Percentiles rank a stretch among this genome's conserved stretches.
Evolutionary conservation across 2,888 invertebrate genomes (phyloP).

Genomic region (Drosophila pseudotalamancana): DNA sequence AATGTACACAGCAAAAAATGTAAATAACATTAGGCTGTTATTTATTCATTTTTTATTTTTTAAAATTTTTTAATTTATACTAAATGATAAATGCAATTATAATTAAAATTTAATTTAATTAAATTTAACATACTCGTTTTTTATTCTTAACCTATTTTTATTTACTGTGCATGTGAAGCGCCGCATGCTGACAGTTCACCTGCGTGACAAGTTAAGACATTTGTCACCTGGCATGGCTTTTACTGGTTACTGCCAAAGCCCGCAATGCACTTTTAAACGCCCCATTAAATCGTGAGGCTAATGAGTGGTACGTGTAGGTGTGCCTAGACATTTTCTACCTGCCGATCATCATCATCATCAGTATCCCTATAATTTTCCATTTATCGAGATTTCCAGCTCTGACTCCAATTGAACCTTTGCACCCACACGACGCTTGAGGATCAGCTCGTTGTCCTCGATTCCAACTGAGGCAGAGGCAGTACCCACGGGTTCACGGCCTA

Average conservation of each 20-base stretch:
- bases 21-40: no score
- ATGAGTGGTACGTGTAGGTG: conserved; percentile 48
- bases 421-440: conserved; percentile 64
- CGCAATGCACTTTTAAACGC: conserved; percentile 31
- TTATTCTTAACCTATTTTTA: not conserved
- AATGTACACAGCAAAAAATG: conserved; percentile 1
- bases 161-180: conserved; percentile 18
- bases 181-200: conserved; percentile 44
- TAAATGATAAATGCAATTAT: no score
- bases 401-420: conserved; percentile 66
- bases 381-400: conserved; percentile 43
- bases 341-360: conserved; percentile 40
- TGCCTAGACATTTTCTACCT: conserved; percentile 33
- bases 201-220: conserved; percentile 43
- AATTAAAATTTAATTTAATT: no score
- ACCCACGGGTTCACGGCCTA: conserved; percentile 70
- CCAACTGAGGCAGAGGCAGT: conserved; percentile 5
- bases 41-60: no score
- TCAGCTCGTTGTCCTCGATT: conserved; percentile 65
- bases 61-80: no score
- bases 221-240: conserved; percentile 53
- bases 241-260: conserved; percentile 30
- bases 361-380: conserved; percentile 36
- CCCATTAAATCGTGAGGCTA: conserved; percentile 55
- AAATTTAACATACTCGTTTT: no score